A percentile compares a stretch with the other conserved stretches of the same genome.
phyloP scores from a whole-genome alignment of 2,113 vertebrate species.

The Lophochroa leadbeateri region DNA sequence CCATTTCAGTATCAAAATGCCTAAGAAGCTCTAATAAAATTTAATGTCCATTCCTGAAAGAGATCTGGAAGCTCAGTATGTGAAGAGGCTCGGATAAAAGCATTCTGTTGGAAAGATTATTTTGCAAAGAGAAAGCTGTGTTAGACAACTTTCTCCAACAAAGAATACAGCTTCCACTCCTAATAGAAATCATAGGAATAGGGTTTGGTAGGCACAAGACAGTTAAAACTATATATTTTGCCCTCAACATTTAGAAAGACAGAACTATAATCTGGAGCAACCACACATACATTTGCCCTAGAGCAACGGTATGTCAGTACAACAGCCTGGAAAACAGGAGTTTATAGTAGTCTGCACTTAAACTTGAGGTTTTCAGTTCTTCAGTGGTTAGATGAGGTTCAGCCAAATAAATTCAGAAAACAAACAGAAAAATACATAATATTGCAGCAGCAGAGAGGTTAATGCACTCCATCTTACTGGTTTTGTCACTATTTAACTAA shows the following conservation, averaged over 20 bases:
- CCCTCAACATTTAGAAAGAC: constrained; percentile 23
- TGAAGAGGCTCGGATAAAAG: background rate
- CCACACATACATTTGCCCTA: constrained; percentile 45
- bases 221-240: constrained; percentile 11
- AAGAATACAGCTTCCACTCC: background rate
- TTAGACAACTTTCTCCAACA: background rate
- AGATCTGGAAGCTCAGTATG: background rate
- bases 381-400: constrained; percentile 22
- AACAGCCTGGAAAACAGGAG: constrained; percentile 29
- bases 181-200: constrained; percentile 9
- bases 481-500: background rate
- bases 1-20: background rate
- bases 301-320: constrained; percentile 18
- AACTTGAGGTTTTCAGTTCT: constrained; percentile 46
- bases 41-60: background rate
- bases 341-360: constrained; percentile 41
- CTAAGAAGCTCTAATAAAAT: background rate
- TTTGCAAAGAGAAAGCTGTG: background rate
- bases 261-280: constrained; percentile 51
- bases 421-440: constrained; percentile 27
- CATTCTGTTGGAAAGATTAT: background rate
- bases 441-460: background rate
- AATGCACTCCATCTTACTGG: background rate
- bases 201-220: background rate
- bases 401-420: constrained; percentile 54